Percentiles rank a stretch among this genome's conserved stretches.
These are phyloP conservation scores for Psilopsiagon aymara DNA, from an alignment of 2,113 vertebrate species.

Conservation along the genomic window DNA sequence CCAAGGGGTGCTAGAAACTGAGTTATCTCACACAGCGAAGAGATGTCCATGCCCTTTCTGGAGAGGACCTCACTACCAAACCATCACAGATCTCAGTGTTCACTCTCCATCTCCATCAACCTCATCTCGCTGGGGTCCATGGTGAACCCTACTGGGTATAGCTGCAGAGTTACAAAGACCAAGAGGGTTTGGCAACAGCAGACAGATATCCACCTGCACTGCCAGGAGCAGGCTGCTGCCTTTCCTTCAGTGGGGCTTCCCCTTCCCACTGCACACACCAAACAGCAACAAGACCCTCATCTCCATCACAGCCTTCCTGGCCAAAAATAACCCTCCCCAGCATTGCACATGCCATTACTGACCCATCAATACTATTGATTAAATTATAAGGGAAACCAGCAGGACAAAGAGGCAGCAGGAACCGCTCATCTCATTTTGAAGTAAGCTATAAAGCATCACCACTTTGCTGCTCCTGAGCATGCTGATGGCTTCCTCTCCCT, in stretches of 20 bases:
- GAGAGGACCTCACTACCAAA: not conserved
- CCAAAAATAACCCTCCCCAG: not conserved
- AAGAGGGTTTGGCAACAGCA: not conserved
- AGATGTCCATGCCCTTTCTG: not conserved
- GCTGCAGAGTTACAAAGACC: not conserved
- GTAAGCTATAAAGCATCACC: not conserved
- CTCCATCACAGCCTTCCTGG: not conserved
- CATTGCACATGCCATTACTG: not conserved
- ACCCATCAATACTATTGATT: slow-evolving; percentile 7
- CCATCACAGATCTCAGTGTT: not conserved
- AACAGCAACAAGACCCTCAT: not conserved
- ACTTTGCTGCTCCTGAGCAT: not conserved
- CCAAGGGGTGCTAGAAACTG: not conserved
- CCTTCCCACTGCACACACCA: not conserved
- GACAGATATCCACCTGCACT: no score
- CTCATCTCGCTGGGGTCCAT: not conserved
- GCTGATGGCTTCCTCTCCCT: not conserved
- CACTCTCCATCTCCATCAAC: not conserved
- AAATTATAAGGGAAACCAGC: not conserved
- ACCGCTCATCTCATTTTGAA: slow-evolving; percentile 8
- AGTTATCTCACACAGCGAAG: not conserved
- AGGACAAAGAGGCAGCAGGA: not conserved
- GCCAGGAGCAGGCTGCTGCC: not conserved
- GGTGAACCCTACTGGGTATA: not conserved
- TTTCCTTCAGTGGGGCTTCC: not conserved